Percentiles rank a stretch among this genome's conserved stretches.
These are phyloP conservation scores for Stylophora pistillata DNA, from an alignment of 64 coral and sea anemone genomes.

Conservation along the genomic window DNA sequence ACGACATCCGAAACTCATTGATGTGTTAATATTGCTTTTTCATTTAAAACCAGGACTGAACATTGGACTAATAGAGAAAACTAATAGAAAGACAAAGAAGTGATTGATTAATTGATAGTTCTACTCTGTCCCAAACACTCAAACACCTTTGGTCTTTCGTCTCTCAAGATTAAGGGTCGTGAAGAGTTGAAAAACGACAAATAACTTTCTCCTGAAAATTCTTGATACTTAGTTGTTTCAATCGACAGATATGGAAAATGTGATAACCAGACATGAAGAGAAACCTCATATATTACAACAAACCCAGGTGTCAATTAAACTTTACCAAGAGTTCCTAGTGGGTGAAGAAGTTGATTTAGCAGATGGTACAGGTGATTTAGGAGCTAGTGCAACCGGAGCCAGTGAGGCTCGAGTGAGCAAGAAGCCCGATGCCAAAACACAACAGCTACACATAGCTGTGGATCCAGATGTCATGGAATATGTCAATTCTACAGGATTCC, in stretches of 20 bases:
- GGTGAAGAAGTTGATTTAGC: neutral
- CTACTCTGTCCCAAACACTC: no score
- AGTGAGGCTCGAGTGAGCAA: neutral
- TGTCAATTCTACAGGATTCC: neutral
- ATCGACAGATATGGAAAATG: neutral
- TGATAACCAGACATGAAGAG: neutral
- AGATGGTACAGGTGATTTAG: neutral
- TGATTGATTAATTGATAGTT: no score
- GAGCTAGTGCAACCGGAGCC: no score
- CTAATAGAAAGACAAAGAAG: no score
- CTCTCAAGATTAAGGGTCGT: neutral
- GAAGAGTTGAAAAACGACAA: neutral
- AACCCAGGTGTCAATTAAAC: neutral
- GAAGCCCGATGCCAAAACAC: neutral
- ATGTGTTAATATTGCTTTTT: no score
- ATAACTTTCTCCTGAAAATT: neutral
- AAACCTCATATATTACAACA: neutral
- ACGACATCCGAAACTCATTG: no score
- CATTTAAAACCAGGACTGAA: no score
- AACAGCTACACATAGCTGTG: slow-evolving; percentile 40
- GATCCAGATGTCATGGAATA: slow-evolving; percentile 60
- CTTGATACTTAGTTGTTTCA: no score
- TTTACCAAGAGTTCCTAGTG: neutral
- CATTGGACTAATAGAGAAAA: no score
- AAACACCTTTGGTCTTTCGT: no score